Base-by-base conservation (phyloP, 2,113 vertebrate genomes). In the Calidris pygmaea region DNA sequence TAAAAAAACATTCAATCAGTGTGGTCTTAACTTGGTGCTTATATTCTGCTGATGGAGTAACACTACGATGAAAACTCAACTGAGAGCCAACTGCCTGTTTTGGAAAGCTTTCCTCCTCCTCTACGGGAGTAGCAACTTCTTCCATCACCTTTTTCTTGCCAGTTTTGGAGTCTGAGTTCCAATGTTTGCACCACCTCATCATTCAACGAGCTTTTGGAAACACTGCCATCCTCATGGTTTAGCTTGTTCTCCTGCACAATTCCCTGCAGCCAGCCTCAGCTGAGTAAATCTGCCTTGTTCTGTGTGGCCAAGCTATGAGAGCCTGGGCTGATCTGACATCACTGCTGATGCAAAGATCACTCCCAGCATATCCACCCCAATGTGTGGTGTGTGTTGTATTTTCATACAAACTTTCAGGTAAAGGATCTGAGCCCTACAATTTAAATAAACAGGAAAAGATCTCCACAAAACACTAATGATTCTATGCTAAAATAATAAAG, bases 241-340 rank as follows among this genome's bases (percentile, higher is more conserved):
- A 27, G 14, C 23, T 90, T 12, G 8, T 15, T 87, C 80, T 82
- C 59, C 75, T 0, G 16, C 70, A 68, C 19, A 0, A 14, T 11
- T 50, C 41, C 60, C 66, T 66, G 43, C 43, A 83, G 71, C 17
- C 4, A 1, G 6, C 24, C 65, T 52, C 68, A 60, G 68, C 30
- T 30, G 48, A 71, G 3, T 4, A 19, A 34, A 45, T 45, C 45
- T 6, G 34, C 19, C 7, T 48, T 27, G 10, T 12, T 73, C 68
- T 34, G 7, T 0, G 2, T 7, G 30, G 35, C 45, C 70, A 62
- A 0, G 0, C 30, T 47, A 30, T 0, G 0, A 55, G 34, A 66
- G 35, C 74, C 59, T 53, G 30, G 22, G 21, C 39, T 50, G 17
- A 59, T 20, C 39, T 4, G 7, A 23, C 30, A 37, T n/a, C n/a